Evolutionary conservation across 2,113 vertebrate species (phyloP).

Genomic region (Glaucomys volans): DNA sequence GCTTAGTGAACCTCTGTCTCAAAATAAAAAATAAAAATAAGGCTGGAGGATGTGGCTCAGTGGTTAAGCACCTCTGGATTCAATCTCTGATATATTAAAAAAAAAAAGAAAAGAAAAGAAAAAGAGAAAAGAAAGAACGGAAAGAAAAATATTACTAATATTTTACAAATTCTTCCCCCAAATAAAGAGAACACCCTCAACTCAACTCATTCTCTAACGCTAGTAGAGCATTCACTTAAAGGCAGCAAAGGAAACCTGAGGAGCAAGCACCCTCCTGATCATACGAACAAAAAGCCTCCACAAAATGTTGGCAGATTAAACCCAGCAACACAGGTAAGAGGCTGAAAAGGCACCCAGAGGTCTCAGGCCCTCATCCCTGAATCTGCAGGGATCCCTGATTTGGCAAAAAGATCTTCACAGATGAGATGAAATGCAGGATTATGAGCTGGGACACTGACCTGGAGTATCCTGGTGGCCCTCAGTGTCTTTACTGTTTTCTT

Average conservation of each 20-base stretch:
- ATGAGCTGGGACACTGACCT: background rate
- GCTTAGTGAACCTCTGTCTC: too few species aligned
- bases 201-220: background rate
- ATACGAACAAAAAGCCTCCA: background rate
- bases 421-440: background rate
- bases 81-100: too few species aligned
- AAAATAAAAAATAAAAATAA: too few species aligned
- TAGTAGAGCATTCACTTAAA: background rate
- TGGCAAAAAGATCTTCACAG: background rate
- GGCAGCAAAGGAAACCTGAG: background rate
- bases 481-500: background rate
- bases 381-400: background rate
- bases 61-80: too few species aligned
- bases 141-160: background rate
- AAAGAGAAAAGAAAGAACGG: too few species aligned
- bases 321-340: background rate
- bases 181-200: background rate
- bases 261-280: background rate
- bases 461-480: background rate
- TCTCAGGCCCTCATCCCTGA: background rate
- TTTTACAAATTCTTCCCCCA: background rate
- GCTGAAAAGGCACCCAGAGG: background rate
- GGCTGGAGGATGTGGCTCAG: too few species aligned
- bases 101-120: background rate
- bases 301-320: background rate